Evolutionary conservation across 1,140 invertebrate species (phyloP).

Genomic region (Lordiphosa mommai): DNA sequence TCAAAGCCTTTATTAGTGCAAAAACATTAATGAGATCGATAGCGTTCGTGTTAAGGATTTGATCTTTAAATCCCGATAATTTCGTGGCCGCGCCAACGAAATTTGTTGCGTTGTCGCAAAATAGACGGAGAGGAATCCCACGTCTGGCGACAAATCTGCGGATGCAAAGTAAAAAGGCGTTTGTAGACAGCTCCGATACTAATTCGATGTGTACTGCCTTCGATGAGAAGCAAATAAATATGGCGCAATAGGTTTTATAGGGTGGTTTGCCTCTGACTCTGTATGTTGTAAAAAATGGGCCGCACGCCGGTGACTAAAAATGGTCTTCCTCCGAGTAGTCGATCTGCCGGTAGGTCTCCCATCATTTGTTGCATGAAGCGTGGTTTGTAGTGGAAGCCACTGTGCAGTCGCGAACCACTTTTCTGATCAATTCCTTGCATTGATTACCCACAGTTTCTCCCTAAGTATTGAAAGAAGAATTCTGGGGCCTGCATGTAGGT

Average conservation of each 20-base stretch:
- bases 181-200: not conserved
- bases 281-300: not conserved
- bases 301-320: not conserved
- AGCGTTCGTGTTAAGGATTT: too few relatives aligned
- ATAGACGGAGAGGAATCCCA: not conserved
- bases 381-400: not conserved
- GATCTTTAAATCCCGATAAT: too few relatives aligned
- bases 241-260: not conserved
- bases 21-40: too few relatives aligned
- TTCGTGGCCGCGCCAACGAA: too few relatives aligned
- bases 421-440: not conserved
- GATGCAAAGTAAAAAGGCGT: not conserved
- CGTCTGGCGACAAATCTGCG: not conserved
- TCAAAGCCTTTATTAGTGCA: too few relatives aligned
- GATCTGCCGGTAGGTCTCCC: not conserved
- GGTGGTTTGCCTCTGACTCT: not conserved
- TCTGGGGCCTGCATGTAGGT: slow-evolving; percentile 1
- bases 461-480: too few relatives aligned
- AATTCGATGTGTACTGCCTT: slow-evolving; percentile 1
- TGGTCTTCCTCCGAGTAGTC: not conserved
- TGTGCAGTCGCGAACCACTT: not conserved
- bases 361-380: not conserved
- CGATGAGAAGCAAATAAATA: not conserved
- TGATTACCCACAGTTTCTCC: not conserved
- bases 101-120: not conserved